A percentile compares a stretch with the other conserved stretches of the same genome.
Evolutionary conservation across 2,113 vertebrate species (phyloP).

Genomic region (Tragelaphus buxtoni): DNA sequence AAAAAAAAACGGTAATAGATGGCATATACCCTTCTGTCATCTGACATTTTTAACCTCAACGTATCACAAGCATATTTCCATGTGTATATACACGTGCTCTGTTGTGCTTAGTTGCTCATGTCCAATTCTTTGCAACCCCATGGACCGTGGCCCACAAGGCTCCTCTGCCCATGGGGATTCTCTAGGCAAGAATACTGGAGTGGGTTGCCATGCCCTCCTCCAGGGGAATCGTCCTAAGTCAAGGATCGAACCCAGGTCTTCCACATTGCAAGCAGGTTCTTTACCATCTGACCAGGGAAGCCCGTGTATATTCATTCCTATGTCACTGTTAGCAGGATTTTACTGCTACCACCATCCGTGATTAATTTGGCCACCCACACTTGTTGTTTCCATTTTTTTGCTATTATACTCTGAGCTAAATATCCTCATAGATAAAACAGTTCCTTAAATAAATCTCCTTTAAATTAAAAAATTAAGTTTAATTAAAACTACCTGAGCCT

Average conservation of each 20-base stretch:
- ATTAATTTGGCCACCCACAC: background rate
- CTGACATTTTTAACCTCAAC: background rate
- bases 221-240: background rate
- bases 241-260: background rate
- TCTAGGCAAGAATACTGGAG: background rate
- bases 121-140: background rate
- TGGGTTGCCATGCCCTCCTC: background rate
- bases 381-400: background rate
- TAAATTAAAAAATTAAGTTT: background rate
- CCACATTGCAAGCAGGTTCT: background rate
- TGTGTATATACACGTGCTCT: fast-evolving
- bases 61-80: no score
- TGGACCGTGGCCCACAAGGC: background rate
- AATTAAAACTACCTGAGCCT: background rate
- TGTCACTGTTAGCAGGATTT: background rate
- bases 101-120: background rate
- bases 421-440: background rate
- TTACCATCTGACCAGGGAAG: background rate
- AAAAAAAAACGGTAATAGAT: background rate
- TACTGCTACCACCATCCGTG: background rate
- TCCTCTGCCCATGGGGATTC: background rate
- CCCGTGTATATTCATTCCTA: fast-evolving
- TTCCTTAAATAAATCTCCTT: background rate
- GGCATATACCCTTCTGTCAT: background rate
- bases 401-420: background rate